Conservation (phyloP, 2,113 vertebrate species). For the Peucedramus taeniatus region DNA sequence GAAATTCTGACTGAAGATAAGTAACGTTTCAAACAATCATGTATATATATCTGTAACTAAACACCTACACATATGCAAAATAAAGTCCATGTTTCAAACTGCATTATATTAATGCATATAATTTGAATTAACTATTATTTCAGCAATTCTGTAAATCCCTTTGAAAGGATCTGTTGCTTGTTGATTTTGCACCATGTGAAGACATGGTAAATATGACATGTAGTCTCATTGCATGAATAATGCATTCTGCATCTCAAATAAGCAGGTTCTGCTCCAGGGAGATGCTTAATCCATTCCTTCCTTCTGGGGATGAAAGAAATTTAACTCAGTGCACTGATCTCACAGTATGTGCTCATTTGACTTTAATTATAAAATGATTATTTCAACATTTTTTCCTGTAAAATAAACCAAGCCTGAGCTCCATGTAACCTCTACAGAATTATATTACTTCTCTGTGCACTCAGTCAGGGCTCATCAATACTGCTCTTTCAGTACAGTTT, state of each 20-base stretch:
- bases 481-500: neutral
- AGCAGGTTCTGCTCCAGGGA: slow-evolving; percentile 50
- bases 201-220: slow-evolving; percentile 62
- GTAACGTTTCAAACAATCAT: neutral
- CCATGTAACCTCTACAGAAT: neutral
- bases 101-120: neutral
- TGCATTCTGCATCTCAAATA: slow-evolving; percentile 57
- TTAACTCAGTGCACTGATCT: slow-evolving; percentile 42
- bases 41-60: neutral
- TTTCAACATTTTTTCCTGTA: slow-evolving; percentile 7
- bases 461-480: slow-evolving; percentile 9
- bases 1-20: neutral
- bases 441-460: neutral
- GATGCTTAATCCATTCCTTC: slow-evolving; percentile 53
- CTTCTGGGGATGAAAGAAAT: slow-evolving; percentile 63
- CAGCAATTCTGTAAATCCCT: slow-evolving; percentile 25
- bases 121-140: slow-evolving; percentile 33
- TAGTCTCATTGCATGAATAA: slow-evolving; percentile 63
- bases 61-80: slow-evolving; percentile 8
- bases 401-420: slow-evolving; percentile 31
- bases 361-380: slow-evolving; percentile 58
- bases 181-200: slow-evolving; percentile 40
- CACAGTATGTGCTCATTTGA: slow-evolving; percentile 54
- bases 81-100: neutral
- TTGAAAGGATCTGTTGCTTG: slow-evolving; percentile 31